Base-by-base conservation (phyloP, 2,888 invertebrate species). In the Synergus laeviventris region DNA sequence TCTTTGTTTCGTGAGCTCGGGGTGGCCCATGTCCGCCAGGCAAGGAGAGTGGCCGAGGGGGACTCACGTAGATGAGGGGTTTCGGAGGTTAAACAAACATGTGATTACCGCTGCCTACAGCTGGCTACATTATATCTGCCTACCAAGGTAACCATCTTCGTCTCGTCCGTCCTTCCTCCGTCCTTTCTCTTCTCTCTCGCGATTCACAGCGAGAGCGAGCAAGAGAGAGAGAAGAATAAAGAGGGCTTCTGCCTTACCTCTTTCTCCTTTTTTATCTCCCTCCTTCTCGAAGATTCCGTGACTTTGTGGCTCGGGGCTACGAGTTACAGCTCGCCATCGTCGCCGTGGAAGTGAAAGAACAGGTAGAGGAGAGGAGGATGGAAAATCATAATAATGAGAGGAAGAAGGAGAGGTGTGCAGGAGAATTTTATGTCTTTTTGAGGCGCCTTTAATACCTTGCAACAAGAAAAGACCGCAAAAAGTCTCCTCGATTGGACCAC, bases 81-180 rank as follows among this genome's bases (percentile, higher is more conserved):
- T 90, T 89, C 87, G 87, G 89, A 90, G 90, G 90, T 91, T 90
- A 91, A 90, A 91, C 91, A 91, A 91, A 91, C 91, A 91, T 91
- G 89, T 90, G 91, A 91, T 91, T 91, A 91, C 89, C 88, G 87
- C 87, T 88, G 88, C 88, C 90, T 89, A 90, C 90, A 91, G 90
- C 90, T 91, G 90, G 89, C 89, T 88, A 87, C 89, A 87, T 90
- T 89, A 89, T 89, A 89, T 89, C 89, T 87, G 84, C 87, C 87
- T 87, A 86, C 87, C 88, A 85, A 88, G 88, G 86, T 86, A 89
- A 87, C 87, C 87, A 86, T 86, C 86, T 84, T 79, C 82, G 75
- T 80, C 77, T 81, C 78, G 75, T 42, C 75, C 77, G 78, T 74
- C 76, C 78, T 75, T 64, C 78, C 78, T 78, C 74, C 76, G 75